Evolutionary conservation across 1,140 invertebrate genomes (phyloP), one percentile per base, ranked within the genome.

Genomic region (Bombus pascuorum): DNA sequence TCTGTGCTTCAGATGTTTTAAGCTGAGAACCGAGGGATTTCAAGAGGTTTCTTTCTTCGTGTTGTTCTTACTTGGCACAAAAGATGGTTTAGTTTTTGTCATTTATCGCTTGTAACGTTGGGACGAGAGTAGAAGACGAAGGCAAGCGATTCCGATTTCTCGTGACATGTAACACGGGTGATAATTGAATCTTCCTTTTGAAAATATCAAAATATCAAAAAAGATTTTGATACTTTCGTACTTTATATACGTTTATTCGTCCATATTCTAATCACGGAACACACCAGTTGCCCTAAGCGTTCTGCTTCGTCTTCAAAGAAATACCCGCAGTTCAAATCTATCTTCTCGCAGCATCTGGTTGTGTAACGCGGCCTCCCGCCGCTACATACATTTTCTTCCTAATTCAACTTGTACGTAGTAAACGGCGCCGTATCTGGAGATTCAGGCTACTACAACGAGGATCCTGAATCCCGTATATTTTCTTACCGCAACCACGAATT

Each of bases 401-500:
- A 84, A 77, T 84, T 84, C 82, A 44, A 34, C 75, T 79, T 44
- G 22, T 32, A 28, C 28, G 25, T 22, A 39, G 47, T 13, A 25
- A 25, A 53, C 73, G 47, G 3, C n/a, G 65, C 12, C 15, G 65
- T 59, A 71, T 71, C 82, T 72, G 28, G 1, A 80, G 57, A 62
- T 47, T 34, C 53, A 18, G 42, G 57, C 25, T 42, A 73, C 83
- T 57, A 39, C 83, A 62, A 37, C 78, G 8, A 53, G 47, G 1
- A 25, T 3, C 32, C 78, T 4, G 42, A 53, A 59, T 70, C 59
- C 68, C 78, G 81, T 91, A 90, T 57, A 89, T 92, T 92, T 91
- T 90, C 91, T 87, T 90, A 77, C 59, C 77, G 70, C 66, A 83
- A 85, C 87, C 91, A 85, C 91, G 90, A 92, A 92, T 92, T 91